phyloP scores from a whole-genome alignment of 2,797 vertebrate genomes.

The Danio choprae region DNA sequence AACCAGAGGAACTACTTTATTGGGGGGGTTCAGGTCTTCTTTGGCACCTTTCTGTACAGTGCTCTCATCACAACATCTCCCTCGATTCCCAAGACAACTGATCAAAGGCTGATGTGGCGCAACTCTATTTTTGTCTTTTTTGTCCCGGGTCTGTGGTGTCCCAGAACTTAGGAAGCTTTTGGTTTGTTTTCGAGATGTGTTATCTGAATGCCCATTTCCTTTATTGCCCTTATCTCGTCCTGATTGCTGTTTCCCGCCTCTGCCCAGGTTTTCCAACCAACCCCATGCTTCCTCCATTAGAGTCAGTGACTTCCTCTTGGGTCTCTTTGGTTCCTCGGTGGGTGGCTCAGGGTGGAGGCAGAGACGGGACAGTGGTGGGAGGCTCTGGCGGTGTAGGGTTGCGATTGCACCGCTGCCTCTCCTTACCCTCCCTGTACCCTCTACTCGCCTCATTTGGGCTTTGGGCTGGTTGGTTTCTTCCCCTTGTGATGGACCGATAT shows the following conservation, averaged over 20 bases:
- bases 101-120: constrained; percentile 69
- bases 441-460: constrained; percentile 69
- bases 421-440: constrained; percentile 60
- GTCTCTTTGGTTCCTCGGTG: constrained; percentile 69
- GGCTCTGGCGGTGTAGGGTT: constrained; percentile 73
- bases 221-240: constrained; percentile 66
- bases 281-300: constrained; percentile 82
- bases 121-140: constrained; percentile 63
- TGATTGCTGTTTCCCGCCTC: constrained; percentile 71
- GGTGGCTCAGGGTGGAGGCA: constrained; percentile 61
- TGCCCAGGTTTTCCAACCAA: constrained; percentile 80
- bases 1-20: not conserved
- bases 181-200: constrained; percentile 54
- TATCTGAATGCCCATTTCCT: constrained; percentile 60
- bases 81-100: constrained; percentile 70
- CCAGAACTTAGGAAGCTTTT: constrained; percentile 52
- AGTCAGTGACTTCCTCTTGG: constrained; percentile 80
- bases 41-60: constrained; percentile 51
- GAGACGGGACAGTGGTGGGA: constrained; percentile 71
- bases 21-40: constrained; percentile 41
- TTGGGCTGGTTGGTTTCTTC: constrained; percentile 67
- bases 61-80: not conserved
- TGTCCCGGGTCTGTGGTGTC: constrained; percentile 57
- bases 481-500: constrained; percentile 65
- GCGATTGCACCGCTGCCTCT: constrained; percentile 60